Conservation (phyloP, 2,113 vertebrate species). For the Antennarius striatus region DNA sequence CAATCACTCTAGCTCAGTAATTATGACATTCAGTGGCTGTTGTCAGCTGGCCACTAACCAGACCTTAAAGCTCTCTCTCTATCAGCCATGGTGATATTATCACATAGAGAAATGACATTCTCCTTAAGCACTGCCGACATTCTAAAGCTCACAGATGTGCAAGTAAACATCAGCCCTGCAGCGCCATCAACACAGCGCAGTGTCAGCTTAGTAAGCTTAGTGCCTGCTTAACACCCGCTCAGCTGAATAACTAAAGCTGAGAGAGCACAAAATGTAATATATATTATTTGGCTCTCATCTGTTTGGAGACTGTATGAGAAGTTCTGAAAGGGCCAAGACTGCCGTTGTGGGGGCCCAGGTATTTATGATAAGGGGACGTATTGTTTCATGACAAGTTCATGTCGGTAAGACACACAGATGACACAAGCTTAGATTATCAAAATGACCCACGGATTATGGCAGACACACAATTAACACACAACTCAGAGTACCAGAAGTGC, state of each 20-base stretch:
- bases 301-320: background rate
- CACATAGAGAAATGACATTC: constrained; percentile 42
- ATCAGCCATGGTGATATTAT: constrained; percentile 48
- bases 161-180: constrained; percentile 50
- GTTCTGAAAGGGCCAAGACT: background rate
- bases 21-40: constrained; percentile 65
- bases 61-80: constrained; percentile 49
- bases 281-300: constrained; percentile 25
- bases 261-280: constrained; percentile 14
- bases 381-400: background rate
- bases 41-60: constrained; percentile 49
- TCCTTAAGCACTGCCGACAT: constrained; percentile 27
- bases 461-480: constrained; percentile 34
- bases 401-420: constrained; percentile 16
- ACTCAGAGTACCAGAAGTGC: constrained; percentile 12
- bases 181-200: constrained; percentile 20
- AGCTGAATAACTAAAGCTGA: constrained; percentile 16
- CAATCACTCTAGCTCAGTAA: constrained; percentile 64
- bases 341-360: background rate
- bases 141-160: constrained; percentile 33
- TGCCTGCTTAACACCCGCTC: constrained; percentile 37
- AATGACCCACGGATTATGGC: background rate
- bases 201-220: constrained; percentile 51
- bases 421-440: constrained; percentile 37
- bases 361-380: background rate